These are phyloP conservation scores for Menidia menidia DNA, from an alignment of 2,797 vertebrate genomes.

Conservation along the genomic window DNA sequence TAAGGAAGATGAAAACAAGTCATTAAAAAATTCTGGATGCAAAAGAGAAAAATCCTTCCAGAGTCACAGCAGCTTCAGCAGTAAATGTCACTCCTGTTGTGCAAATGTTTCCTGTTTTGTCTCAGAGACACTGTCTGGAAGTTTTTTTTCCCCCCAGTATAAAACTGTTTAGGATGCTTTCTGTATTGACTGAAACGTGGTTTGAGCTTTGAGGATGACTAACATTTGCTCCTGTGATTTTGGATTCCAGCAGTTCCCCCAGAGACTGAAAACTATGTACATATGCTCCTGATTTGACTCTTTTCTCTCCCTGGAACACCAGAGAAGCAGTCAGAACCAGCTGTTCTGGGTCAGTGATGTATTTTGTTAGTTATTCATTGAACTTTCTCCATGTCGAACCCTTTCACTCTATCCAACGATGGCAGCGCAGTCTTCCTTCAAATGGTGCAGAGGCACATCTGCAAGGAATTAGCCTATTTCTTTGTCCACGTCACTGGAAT, in stretches of 20 bases:
- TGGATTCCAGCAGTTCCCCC: constrained; percentile 61
- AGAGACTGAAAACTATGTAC: constrained; percentile 60
- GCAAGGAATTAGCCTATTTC: constrained; percentile 82
- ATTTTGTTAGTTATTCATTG: constrained; percentile 66
- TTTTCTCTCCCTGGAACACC: constrained; percentile 35
- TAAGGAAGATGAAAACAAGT: constrained; percentile 1
- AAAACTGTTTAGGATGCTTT: constrained; percentile 9
- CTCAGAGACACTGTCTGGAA: constrained; percentile 1
- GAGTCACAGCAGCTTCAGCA: constrained; percentile 5
- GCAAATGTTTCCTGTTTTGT: constrained; percentile 43
- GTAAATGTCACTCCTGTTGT: constrained; percentile 8
- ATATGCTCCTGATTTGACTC: constrained; percentile 46
- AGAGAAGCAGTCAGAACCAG: constrained; percentile 66
- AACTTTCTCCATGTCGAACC: constrained; percentile 48
- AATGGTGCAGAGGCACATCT: constrained; percentile 75
- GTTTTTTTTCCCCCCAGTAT: constrained; percentile 13
- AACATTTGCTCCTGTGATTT: constrained; percentile 27
- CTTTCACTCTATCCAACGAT: constrained; percentile 42
- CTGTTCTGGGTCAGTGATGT: constrained; percentile 67
- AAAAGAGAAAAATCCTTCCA: constrained; percentile 1
- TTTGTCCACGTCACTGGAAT: constrained; percentile 81
- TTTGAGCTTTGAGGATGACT: constrained; percentile 38
- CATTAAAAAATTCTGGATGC: neutral
- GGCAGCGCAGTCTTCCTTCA: constrained; percentile 58
- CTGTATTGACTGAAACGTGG: constrained; percentile 6